These are phyloP conservation scores for Apamea anceps DNA, from an alignment of 2,888 invertebrate genomes.

Conservation along the genomic window DNA sequence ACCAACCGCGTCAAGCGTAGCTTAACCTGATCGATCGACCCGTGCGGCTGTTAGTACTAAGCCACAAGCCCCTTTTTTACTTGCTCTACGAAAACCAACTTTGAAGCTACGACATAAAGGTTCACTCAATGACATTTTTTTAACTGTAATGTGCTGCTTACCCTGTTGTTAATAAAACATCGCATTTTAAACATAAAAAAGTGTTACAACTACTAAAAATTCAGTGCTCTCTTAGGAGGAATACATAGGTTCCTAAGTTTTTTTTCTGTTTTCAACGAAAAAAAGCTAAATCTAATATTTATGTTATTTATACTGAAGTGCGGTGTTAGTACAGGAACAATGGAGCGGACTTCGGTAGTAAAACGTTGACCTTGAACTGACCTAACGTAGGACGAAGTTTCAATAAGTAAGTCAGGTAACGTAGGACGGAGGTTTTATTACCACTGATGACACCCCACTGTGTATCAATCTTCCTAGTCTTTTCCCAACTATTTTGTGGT, in stretches of 20 bases:
- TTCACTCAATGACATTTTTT: too few species aligned
- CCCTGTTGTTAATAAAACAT: not conserved
- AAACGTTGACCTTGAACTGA: not conserved
- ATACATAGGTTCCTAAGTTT: not conserved
- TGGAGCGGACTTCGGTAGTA: not conserved
- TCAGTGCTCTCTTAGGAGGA: not conserved
- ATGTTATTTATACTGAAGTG: conserved; percentile 8
- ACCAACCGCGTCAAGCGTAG: too few species aligned
- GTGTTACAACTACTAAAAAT: not conserved
- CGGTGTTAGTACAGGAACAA: not conserved
- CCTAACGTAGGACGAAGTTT: not conserved
- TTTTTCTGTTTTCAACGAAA: not conserved
- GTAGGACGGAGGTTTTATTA: too few species aligned
- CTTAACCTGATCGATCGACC: too few species aligned
- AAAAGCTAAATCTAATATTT: not conserved
- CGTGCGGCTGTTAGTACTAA: too few species aligned
- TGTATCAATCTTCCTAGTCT: not conserved
- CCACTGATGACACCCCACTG: not conserved
- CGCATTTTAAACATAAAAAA: not conserved
- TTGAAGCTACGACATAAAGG: not conserved
- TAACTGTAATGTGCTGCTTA: not conserved
- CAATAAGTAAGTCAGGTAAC: too few species aligned
- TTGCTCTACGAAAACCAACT: not conserved
- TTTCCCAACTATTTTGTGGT: not conserved
- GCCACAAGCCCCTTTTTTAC: too few species aligned